Evolutionary conservation across 2,888 invertebrate genomes (phyloP).

Genomic region (Apotomis capreana): DNA sequence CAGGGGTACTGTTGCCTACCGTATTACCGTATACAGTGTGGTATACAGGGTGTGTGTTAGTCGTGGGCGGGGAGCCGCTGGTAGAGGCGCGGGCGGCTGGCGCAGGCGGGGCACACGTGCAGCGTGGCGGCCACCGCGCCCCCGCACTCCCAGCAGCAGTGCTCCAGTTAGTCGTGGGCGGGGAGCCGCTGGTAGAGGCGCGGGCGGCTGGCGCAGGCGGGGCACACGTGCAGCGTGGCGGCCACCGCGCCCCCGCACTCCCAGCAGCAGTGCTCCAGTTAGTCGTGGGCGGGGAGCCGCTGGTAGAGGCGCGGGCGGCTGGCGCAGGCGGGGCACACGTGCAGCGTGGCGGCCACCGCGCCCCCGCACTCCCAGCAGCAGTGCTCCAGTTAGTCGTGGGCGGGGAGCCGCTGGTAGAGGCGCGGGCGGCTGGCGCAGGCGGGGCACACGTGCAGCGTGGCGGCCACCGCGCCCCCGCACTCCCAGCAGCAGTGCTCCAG

Average conservation of each 20-base stretch:
- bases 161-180: slow-evolving; percentile 45
- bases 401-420: slow-evolving; percentile 74
- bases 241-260: slow-evolving; percentile 98
- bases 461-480: slow-evolving; percentile 97
- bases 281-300: slow-evolving; percentile 61
- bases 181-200: slow-evolving; percentile 76
- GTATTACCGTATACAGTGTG: no score
- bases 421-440: slow-evolving; percentile 92
- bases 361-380: slow-evolving; percentile 98
- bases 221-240: slow-evolving; percentile 97
- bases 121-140: slow-evolving; percentile 95
- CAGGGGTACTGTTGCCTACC: no score
- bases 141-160: slow-evolving; percentile 99
- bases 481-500: slow-evolving; percentile 91
- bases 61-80: slow-evolving; percentile 66
- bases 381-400: slow-evolving; percentile 36
- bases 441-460: slow-evolving; percentile 97
- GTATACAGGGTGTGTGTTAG: no score
- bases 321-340: slow-evolving; percentile 98
- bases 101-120: slow-evolving; percentile 98
- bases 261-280: slow-evolving; percentile 87
- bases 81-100: slow-evolving; percentile 84
- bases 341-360: slow-evolving; percentile 95
- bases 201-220: slow-evolving; percentile 93
- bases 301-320: slow-evolving; percentile 82